phyloP scores from a whole-genome alignment of 2,113 vertebrate species.

The Sclerurus mexicanus region DNA sequence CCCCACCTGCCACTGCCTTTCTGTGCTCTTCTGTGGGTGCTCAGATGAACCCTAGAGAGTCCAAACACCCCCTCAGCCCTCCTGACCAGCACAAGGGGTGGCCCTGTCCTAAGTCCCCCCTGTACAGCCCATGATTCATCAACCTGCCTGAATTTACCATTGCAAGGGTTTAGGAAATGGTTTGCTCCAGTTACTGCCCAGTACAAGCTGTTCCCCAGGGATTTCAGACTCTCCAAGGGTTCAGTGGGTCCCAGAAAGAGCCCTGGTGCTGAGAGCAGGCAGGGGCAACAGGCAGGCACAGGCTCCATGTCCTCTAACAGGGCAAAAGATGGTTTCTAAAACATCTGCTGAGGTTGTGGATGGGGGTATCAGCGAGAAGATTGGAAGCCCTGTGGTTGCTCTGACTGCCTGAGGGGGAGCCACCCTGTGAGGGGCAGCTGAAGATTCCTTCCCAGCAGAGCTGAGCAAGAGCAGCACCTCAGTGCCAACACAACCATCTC shows the following conservation, averaged over 20 bases:
- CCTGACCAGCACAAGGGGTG: accelerated
- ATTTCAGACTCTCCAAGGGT: not conserved
- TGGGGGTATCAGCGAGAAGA: not conserved
- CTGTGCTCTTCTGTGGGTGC: not conserved
- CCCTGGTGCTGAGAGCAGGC: not conserved
- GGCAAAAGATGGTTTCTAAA: not conserved
- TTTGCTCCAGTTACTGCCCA: not conserved
- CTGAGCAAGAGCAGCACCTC: not conserved
- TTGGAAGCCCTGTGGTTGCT: not conserved
- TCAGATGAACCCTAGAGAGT: not conserved
- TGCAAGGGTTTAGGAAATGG: not conserved
- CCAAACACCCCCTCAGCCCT: not conserved
- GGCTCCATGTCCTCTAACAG: not conserved
- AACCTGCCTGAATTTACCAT: not conserved
- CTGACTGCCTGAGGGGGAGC: not conserved
- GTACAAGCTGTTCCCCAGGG: not conserved
- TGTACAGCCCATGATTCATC: not conserved
- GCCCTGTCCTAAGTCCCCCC: not conserved
- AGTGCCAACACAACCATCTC: not conserved
- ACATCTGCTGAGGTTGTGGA: not conserved
- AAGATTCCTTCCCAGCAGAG: not conserved
- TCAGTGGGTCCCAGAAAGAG: not conserved
- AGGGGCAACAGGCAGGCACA: no score
- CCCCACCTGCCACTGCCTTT: not conserved
- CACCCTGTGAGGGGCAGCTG: accelerated